phyloP scores from a whole-genome alignment of 2,888 invertebrate genomes.

The Abrostola tripartita region DNA sequence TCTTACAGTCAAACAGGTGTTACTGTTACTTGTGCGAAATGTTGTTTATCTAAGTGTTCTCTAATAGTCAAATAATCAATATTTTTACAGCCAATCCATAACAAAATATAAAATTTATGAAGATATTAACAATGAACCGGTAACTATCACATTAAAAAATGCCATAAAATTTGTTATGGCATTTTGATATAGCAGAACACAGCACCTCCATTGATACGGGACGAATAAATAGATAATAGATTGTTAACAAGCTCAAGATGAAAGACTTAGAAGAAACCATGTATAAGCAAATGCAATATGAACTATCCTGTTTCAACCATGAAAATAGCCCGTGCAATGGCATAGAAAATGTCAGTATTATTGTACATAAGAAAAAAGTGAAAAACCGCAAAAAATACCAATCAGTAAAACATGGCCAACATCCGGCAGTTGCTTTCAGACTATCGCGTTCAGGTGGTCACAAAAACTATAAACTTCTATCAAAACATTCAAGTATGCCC shows the following conservation, averaged over 20 bases:
- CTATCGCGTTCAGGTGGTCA: constrained; percentile 13
- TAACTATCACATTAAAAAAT: constrained; percentile 25
- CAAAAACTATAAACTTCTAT: constrained; percentile 9
- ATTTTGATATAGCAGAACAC: constrained; percentile 18
- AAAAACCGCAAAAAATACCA: constrained; percentile 19
- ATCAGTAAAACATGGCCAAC: constrained; percentile 4
- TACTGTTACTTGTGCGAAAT: background rate
- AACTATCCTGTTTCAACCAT: background rate
- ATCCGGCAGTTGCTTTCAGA: constrained; percentile 24
- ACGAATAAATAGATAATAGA: constrained; percentile 5
- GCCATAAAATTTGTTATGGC: constrained; percentile 16
- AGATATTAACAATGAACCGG: constrained; percentile 27
- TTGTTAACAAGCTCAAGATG: constrained; percentile 19
- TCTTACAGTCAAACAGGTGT: background rate
- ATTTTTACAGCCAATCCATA: constrained; percentile 34
- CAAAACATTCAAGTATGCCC: constrained; percentile 28
- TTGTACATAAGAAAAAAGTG: constrained; percentile 31
- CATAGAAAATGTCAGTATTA: constrained; percentile 19
- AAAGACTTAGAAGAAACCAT: constrained; percentile 4
- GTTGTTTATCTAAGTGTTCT: background rate
- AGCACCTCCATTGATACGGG: constrained; percentile 10
- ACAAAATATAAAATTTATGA: constrained; percentile 18
- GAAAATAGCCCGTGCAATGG: constrained; percentile 7
- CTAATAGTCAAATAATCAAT: constrained; percentile 16
- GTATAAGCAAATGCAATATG: background rate